These are phyloP conservation scores for Hormaphis cornu DNA, from an alignment of 1,140 invertebrate species.

Conservation along the genomic window DNA sequence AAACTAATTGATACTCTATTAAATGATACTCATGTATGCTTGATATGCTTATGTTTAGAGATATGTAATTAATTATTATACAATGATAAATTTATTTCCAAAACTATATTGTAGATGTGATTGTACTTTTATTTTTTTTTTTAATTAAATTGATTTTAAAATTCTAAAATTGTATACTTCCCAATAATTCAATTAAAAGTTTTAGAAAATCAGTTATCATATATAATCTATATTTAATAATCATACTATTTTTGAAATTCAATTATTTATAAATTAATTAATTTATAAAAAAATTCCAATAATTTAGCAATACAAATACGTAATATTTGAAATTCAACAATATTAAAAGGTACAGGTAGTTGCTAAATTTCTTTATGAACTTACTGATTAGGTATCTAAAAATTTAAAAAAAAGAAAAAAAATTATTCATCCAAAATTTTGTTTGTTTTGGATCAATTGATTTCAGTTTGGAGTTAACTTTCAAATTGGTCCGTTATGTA, in stretches of 20 bases:
- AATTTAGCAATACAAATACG: no score
- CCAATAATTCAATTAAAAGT: no score
- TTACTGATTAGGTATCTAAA: slow-evolving; percentile 12
- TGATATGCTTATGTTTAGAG: slow-evolving; percentile 18
- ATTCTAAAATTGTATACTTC: no score
- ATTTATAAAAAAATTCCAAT: no score
- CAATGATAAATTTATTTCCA: not conserved
- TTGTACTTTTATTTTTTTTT: not conserved
- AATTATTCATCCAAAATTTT: slow-evolving; percentile 22
- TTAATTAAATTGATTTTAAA: no score
- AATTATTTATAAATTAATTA: no score
- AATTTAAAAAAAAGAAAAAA: no score
- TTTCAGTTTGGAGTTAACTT: slow-evolving; percentile 32
- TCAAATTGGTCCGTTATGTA: slow-evolving; percentile 28
- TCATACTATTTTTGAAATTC: no score
- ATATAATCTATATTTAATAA: no score
- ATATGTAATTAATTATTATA: not conserved
- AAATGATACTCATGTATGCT: not conserved
- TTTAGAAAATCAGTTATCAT: no score
- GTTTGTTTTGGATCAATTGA: slow-evolving; percentile 32
- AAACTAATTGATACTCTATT: not conserved
- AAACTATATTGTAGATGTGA: not conserved
- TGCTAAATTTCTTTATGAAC: slow-evolving; percentile 2
- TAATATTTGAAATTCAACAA: no score
- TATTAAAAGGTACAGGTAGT: no score